These are phyloP conservation scores for Xiphophorus hellerii DNA, from an alignment of 2,113 vertebrate genomes.

Conservation along the genomic window DNA sequence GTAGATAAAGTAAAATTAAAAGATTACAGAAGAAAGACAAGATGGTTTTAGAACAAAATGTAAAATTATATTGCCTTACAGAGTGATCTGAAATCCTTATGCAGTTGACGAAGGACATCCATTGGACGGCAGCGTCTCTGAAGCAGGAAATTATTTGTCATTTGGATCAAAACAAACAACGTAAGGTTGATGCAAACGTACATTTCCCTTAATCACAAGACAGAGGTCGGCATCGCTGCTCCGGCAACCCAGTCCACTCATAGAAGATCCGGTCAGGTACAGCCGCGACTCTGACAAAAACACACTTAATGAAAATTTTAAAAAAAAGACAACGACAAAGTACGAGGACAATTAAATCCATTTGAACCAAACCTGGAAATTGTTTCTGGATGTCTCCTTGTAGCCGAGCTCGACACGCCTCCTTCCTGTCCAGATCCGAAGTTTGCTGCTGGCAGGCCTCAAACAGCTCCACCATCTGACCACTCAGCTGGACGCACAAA, in stretches of 20 bases:
- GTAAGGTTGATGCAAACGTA: constrained; percentile 74
- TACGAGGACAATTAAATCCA: not conserved
- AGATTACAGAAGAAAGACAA: not conserved
- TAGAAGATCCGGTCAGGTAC: constrained; percentile 92
- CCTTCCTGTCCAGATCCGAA: constrained; percentile 90
- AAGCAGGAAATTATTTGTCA: constrained; percentile 43
- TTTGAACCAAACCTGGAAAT: constrained; percentile 49
- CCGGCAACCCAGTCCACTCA: constrained; percentile 92
- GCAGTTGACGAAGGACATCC: constrained; percentile 86
- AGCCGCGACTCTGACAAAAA: constrained; percentile 82
- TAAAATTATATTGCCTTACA: constrained; percentile 81
- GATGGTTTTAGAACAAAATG: not conserved
- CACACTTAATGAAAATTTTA: not conserved
- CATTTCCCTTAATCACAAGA: constrained; percentile 85
- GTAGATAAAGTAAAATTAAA: not conserved
- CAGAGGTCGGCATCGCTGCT: constrained; percentile 96
- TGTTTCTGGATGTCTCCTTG: constrained; percentile 88
- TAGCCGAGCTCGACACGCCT: constrained; percentile 84
- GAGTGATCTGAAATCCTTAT: constrained; percentile 87
- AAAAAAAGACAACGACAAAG: not conserved
- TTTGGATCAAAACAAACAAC: not conserved
- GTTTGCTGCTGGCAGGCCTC: constrained; percentile 86
- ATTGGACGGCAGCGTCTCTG: constrained; percentile 88
- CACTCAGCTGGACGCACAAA: constrained; percentile 85
- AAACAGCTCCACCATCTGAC: constrained; percentile 90